Percentiles rank a stretch among this genome's conserved stretches.
Evolutionary conservation across 1,140 invertebrate species (phyloP).

Genomic region (Papilio polytes): DNA sequence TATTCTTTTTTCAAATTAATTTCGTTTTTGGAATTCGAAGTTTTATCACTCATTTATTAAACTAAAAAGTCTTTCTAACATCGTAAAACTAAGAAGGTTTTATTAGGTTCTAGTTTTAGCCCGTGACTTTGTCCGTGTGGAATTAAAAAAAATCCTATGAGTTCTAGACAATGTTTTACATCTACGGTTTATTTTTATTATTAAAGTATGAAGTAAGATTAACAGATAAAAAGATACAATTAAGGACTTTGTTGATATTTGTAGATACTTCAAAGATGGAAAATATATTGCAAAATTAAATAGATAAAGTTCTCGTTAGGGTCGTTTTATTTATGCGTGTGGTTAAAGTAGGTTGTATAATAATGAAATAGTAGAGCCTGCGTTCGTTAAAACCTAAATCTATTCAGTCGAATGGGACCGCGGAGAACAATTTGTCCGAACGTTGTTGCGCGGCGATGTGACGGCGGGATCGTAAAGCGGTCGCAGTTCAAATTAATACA

Average conservation of each 20-base stretch:
- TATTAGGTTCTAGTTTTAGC: background rate
- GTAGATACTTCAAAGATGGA: background rate
- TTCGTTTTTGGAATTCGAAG: background rate
- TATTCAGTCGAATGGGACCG: conserved; percentile 48
- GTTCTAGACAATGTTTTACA: no score
- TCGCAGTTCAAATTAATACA: background rate
- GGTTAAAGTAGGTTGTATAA: conserved; percentile 11
- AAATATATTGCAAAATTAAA: background rate
- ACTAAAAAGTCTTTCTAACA: background rate
- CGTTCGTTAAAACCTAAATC: conserved; percentile 29
- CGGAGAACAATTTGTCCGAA: conserved; percentile 43
- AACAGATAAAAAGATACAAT: no score
- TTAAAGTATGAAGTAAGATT: no score
- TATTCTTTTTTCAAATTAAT: conserved; percentile 34
- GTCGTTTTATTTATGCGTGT: conserved; percentile 12
- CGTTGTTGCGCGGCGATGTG: background rate
- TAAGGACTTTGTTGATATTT: no score
- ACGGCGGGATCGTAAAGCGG: conserved; percentile 17
- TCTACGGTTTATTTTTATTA: no score
- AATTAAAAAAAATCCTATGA: no score
- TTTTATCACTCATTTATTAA: background rate
- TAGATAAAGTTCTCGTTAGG: background rate
- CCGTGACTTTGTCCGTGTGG: no score
- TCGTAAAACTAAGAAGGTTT: background rate
- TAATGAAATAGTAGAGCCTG: conserved; percentile 30